phyloP scores from a whole-genome alignment of 92 coral and sea anemone genomes.

The Siderastrea radians region DNA sequence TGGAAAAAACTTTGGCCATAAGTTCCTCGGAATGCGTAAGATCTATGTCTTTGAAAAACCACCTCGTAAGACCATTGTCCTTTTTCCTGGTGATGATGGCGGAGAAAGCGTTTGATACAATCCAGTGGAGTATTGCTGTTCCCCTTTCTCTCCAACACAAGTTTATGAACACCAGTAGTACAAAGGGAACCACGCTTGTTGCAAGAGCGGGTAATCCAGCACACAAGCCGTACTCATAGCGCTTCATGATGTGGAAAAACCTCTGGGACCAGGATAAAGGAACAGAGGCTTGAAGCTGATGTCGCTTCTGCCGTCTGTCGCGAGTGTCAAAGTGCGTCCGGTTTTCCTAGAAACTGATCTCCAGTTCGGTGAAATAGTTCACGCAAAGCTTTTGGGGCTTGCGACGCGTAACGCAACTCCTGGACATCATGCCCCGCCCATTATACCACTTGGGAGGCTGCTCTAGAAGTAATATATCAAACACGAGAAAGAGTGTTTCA shows the following conservation, averaged over 20 bases:
- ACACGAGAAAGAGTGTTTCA: too few relatives aligned
- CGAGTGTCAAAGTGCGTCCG: neutral
- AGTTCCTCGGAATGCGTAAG: slow-evolving; percentile 16
- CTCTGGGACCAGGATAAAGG: too few relatives aligned
- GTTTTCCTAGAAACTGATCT: neutral
- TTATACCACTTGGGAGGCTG: too few relatives aligned
- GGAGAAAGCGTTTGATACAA: slow-evolving; percentile 20
- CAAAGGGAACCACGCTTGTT: slow-evolving; percentile 21
- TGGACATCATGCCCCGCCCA: too few relatives aligned
- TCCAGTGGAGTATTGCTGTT: slow-evolving; percentile 5
- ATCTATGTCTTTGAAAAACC: slow-evolving; percentile 37
- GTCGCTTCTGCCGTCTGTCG: too few relatives aligned
- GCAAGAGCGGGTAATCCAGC: slow-evolving; percentile 22
- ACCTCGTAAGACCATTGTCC: slow-evolving; percentile 25
- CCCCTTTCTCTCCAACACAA: slow-evolving; percentile 12
- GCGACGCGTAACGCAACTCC: neutral
- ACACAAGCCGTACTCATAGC: slow-evolving; percentile 3
- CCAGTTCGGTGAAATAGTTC: neutral
- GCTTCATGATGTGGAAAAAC: slow-evolving; percentile 14
- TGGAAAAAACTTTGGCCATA: slow-evolving; percentile 16
- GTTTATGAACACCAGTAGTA: neutral
- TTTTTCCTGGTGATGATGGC: slow-evolving; percentile 15
- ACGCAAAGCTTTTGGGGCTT: neutral
- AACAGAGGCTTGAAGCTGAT: too few relatives aligned
- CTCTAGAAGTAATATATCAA: too few relatives aligned